These are phyloP conservation scores for Myoxocephalus aenaeus DNA, from an alignment of 2,797 vertebrate genomes.

Conservation along the genomic window DNA sequence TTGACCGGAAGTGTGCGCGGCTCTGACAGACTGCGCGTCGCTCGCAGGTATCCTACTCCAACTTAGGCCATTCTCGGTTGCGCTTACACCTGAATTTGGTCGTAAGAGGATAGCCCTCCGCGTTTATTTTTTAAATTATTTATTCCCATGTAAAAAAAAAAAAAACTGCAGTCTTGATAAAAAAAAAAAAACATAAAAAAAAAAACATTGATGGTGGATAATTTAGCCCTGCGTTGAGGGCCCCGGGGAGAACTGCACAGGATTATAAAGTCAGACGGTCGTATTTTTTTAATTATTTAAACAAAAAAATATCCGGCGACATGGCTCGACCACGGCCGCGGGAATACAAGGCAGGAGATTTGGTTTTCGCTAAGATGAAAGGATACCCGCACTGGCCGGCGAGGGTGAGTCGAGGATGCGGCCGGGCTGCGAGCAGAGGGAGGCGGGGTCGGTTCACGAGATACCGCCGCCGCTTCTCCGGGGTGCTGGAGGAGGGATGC, in stretches of 20 bases:
- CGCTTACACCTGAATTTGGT: slow-evolving; percentile 64
- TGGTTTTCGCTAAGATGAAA: slow-evolving; percentile 97
- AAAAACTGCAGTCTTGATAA: slow-evolving; percentile 76
- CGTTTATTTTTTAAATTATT: slow-evolving; percentile 78
- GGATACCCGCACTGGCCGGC: slow-evolving; percentile 97
- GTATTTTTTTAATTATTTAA: neutral
- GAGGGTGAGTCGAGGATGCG: slow-evolving; percentile 89
- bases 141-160: slow-evolving; percentile 71
- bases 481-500: slow-evolving; percentile 18
- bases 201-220: slow-evolving; percentile 70
- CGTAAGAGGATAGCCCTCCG: slow-evolving; percentile 66
- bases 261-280: slow-evolving; percentile 24
- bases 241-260: slow-evolving; percentile 46
- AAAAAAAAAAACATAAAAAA: slow-evolving; percentile 48
- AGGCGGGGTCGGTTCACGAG: slow-evolving; percentile 72
- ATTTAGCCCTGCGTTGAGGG: slow-evolving; percentile 57
- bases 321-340: slow-evolving; percentile 96
- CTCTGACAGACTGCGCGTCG: slow-evolving; percentile 8
- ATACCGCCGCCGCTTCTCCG: slow-evolving; percentile 52
- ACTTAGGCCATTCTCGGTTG: slow-evolving; percentile 59
- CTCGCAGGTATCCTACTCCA: slow-evolving; percentile 28
- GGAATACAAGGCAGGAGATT: slow-evolving; percentile 94
- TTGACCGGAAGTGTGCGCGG: slow-evolving; percentile 42
- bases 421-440: slow-evolving; percentile 66
- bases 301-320: slow-evolving; percentile 25